phyloP scores from a whole-genome alignment of 1,140 invertebrate species.

The Drosophila mauritiana region DNA sequence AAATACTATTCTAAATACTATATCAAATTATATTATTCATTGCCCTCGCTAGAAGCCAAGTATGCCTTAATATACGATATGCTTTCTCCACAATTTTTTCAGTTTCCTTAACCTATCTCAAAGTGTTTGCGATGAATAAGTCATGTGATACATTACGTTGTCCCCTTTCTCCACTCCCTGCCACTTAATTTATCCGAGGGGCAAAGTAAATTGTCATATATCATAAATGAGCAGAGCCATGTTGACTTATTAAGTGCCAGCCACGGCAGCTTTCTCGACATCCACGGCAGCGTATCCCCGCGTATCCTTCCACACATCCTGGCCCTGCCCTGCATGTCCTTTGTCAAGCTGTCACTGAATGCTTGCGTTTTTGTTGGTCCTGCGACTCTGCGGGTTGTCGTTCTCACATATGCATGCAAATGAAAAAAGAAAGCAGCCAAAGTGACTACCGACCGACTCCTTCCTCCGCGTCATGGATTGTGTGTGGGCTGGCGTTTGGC shows the following conservation, averaged over 20 bases:
- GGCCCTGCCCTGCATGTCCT: slow-evolving; percentile 24
- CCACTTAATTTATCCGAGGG: slow-evolving; percentile 16
- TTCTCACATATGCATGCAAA: slow-evolving; percentile 57
- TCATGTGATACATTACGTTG: slow-evolving; percentile 12
- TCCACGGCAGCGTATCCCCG: slow-evolving; percentile 14
- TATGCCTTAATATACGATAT: neutral
- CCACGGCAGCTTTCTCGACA: slow-evolving; percentile 37
- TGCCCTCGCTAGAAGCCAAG: too few relatives aligned
- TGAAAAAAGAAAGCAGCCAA: slow-evolving; percentile 37
- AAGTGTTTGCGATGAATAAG: slow-evolving; percentile 23
- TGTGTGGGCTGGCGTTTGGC: slow-evolving; percentile 1
- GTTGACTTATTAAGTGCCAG: slow-evolving; percentile 68
- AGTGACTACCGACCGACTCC: slow-evolving; percentile 41
- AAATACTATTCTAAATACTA: too few relatives aligned
- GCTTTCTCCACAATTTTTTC: neutral
- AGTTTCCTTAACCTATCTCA: slow-evolving; percentile 4
- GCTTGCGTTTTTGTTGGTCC: slow-evolving; percentile 25
- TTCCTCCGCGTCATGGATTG: slow-evolving; percentile 9
- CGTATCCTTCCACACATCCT: neutral
- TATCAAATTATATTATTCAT: too few relatives aligned
- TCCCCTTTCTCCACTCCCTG: neutral
- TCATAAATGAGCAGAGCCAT: slow-evolving; percentile 49
- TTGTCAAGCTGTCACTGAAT: slow-evolving; percentile 53
- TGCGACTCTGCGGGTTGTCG: slow-evolving; percentile 46
- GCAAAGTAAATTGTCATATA: slow-evolving; percentile 46